Base-by-base conservation (phyloP, 1,140 invertebrate genomes). In the Gryllus bimaculatus region DNA sequence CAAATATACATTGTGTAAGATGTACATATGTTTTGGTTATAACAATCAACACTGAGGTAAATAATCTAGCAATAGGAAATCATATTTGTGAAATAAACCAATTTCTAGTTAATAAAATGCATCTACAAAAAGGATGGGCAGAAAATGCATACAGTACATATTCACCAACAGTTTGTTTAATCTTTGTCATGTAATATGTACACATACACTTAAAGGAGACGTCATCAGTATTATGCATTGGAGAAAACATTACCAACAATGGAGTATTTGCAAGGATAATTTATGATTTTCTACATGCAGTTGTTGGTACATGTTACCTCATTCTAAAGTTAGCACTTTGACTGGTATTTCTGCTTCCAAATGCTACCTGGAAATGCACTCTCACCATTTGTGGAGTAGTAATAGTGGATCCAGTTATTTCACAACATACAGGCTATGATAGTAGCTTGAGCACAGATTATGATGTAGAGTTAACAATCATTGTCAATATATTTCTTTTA, bases 101-200 rank as follows among this genome's bases (percentile, higher is more conserved):
- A 13, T 66, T 66, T 66, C 54, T 66, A 66, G 54, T 66, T 66
- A 66, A 66, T 66, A 77, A 47, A 76, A 77, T 49, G 48, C 76
- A 77, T 48, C 47, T 77, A 77, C 76, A 48, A n/a, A 77, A 48
- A 48, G n/a, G 48, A 21, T 73, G 12, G n/a, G 26, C 13, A 78
- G 73, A 66, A 66, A 39, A 66, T 66, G 10, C 54, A 13, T 47
- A 76, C 47, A 15, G 75, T 79, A 79, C 79, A 77, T 74, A 77
- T 77, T 79, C 79, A 77, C 75, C 39, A 79, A 76, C 49, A 77
- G 76, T 66, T 77, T 39, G 48, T 74, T 79, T n/a, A 74, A n/a
- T 49, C 21, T 73, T 66, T 76, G 48, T 76, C 47, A 26, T 76
- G 48, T 54, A 76, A 79, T 79, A 79, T 79, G 54, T 79, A 79